Evolutionary conservation across 2,797 vertebrate genomes (phyloP).

Genomic region (Bradypus variegatus): DNA sequence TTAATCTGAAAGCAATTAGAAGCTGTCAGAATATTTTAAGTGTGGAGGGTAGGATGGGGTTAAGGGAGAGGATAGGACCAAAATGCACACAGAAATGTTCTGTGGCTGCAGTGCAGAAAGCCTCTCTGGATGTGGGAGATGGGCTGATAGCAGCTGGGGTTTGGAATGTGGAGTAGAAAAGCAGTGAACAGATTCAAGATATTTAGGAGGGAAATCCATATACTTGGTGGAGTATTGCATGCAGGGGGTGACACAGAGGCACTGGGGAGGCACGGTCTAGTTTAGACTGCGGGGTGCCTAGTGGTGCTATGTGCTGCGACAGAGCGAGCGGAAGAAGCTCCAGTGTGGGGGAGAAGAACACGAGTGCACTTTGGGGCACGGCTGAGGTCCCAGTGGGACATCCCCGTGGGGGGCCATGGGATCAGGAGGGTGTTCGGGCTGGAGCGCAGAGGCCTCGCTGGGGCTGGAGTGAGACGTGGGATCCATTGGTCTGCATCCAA

Average conservation of each 20-base stretch:
- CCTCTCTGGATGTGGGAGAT: not conserved
- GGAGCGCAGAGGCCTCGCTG: no score
- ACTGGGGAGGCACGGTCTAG: no score
- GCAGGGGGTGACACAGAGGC: no score
- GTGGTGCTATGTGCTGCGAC: no score
- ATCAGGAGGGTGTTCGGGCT: not conserved
- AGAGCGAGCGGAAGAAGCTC: no score
- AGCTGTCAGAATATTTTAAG: not conserved
- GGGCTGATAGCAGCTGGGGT: not conserved
- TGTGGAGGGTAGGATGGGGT: fast-evolving
- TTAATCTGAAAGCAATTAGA: not conserved
- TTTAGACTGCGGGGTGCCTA: fast-evolving
- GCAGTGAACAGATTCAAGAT: not conserved
- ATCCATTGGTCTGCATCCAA: not conserved
- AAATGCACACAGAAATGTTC: not conserved
- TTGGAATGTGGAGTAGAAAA: not conserved
- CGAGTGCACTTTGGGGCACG: not conserved
- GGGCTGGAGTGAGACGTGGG: not conserved
- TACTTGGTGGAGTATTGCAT: no score
- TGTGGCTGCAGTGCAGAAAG: no score
- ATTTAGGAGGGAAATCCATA: no score
- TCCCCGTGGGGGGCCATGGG: not conserved
- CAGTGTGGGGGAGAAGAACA: not conserved
- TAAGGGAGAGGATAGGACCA: not conserved
- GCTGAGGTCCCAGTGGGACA: not conserved